Conservation (phyloP, 2,113 vertebrate genomes). For the Tamias sibiricus region DNA sequence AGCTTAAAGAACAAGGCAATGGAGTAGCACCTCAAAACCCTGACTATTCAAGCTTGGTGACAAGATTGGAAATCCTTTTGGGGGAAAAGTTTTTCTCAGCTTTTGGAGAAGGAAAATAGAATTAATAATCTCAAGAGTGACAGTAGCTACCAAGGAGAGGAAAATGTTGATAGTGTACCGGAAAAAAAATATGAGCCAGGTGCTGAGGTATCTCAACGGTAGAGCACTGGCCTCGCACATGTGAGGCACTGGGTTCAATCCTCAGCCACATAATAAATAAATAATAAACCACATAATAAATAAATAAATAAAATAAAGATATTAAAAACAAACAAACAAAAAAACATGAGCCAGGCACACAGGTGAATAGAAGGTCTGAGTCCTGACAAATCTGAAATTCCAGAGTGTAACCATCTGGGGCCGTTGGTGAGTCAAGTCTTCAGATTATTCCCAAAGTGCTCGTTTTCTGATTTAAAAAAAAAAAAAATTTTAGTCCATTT, state of each 20-base stretch:
- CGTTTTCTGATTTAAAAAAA: slow-evolving; percentile 40
- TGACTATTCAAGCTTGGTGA: neutral
- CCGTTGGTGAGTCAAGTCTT: neutral
- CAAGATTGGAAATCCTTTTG: neutral
- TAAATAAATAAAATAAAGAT: too few relatives aligned
- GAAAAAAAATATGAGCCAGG: neutral
- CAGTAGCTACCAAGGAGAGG: neutral
- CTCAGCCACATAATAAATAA: too few relatives aligned
- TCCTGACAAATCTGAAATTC: neutral
- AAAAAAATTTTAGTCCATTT: neutral
- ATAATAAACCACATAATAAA: too few relatives aligned
- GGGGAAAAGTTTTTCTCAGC: neutral
- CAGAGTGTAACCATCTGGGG: neutral
- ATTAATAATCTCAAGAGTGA: slow-evolving; percentile 3
- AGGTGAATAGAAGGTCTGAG: neutral
- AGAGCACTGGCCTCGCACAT: too few relatives aligned
- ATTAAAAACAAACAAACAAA: too few relatives aligned
- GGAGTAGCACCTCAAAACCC: neutral
- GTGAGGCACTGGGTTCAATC: too few relatives aligned
- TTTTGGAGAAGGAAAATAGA: neutral
- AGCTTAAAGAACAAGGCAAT: neutral
- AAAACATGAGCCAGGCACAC: neutral
- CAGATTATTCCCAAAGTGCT: neutral
- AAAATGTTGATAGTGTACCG: neutral
- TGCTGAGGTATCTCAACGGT: too few relatives aligned